phyloP scores from a whole-genome alignment of 2,113 vertebrate species.

The Ageneiosus marmoratus region DNA sequence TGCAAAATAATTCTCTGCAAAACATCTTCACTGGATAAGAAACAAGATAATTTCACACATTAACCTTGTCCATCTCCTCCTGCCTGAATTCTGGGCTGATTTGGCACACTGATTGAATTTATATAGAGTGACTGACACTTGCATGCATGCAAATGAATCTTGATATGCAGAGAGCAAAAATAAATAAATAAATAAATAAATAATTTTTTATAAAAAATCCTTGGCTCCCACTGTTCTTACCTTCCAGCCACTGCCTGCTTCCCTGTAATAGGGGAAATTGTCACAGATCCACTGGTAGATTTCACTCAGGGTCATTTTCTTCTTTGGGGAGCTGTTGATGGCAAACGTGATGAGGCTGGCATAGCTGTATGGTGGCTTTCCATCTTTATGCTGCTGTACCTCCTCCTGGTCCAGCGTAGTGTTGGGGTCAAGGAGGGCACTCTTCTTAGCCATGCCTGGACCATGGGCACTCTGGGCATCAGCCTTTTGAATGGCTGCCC shows the following conservation, averaged over 20 bases:
- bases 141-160: slow-evolving; percentile 47
- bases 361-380: slow-evolving; percentile 91
- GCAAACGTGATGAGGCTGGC: slow-evolving; percentile 92
- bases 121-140: slow-evolving; percentile 43
- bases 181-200: not conserved
- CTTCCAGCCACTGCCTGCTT: slow-evolving; percentile 94
- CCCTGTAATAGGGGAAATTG: slow-evolving; percentile 91
- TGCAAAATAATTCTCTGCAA: slow-evolving; percentile 36
- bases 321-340: slow-evolving; percentile 92
- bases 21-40: slow-evolving; percentile 44
- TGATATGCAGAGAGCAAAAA: slow-evolving; percentile 40
- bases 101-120: slow-evolving; percentile 52
- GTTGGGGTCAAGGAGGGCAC: slow-evolving; percentile 82
- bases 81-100: slow-evolving; percentile 50
- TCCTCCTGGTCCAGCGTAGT: slow-evolving; percentile 90
- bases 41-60: slow-evolving; percentile 50
- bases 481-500: slow-evolving; percentile 87
- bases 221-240: slow-evolving; percentile 67
- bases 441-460: slow-evolving; percentile 85
- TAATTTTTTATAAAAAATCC: not conserved
- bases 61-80: slow-evolving; percentile 47
- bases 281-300: slow-evolving; percentile 94
- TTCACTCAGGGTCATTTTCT: slow-evolving; percentile 93
- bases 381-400: slow-evolving; percentile 89
- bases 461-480: slow-evolving; percentile 83